These are phyloP conservation scores for Aplysina aerophoba DNA, from an alignment of 37 sponge, comb jelly and placozoan genomes.

Conservation along the genomic window DNA sequence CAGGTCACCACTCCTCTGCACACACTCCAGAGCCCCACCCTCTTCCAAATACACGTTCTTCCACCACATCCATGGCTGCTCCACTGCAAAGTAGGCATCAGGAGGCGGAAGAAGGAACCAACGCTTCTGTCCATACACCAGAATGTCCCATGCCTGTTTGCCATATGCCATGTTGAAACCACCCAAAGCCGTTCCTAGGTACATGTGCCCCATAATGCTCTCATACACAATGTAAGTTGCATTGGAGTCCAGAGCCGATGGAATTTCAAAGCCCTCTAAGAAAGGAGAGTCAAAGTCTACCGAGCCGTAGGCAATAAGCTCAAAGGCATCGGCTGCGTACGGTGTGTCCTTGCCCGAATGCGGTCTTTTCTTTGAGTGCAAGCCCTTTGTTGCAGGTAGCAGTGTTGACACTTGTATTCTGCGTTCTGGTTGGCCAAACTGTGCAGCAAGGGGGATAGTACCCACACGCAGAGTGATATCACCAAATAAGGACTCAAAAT, in stretches of 20 bases:
- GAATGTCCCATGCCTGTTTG: slow-evolving; percentile 71
- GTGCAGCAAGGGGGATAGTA: slow-evolving; percentile 56
- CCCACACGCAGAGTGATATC: slow-evolving; percentile 43
- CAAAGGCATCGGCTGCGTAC: slow-evolving; percentile 62
- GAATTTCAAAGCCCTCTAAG: slow-evolving; percentile 62
- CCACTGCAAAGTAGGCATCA: slow-evolving; percentile 70
- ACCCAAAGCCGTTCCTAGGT: slow-evolving; percentile 76
- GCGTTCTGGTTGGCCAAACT: slow-evolving; percentile 23
- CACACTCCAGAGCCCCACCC: slow-evolving; percentile 74
- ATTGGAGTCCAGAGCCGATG: slow-evolving; percentile 60
- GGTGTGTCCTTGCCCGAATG: slow-evolving; percentile 8
- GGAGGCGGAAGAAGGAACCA: slow-evolving; percentile 87
- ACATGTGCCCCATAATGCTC: slow-evolving; percentile 47
- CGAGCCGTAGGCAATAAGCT: slow-evolving; percentile 26
- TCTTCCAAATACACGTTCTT: slow-evolving; percentile 7
- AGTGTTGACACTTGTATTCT: not conserved
- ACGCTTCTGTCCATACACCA: slow-evolving; percentile 78
- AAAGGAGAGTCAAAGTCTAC: slow-evolving; percentile 47
- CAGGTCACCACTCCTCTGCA: slow-evolving; percentile 81
- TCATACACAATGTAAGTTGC: slow-evolving; percentile 52
- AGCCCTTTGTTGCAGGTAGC: not conserved
- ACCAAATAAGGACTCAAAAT: slow-evolving; percentile 75
- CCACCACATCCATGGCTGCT: slow-evolving; percentile 85
- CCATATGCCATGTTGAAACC: slow-evolving; percentile 78
- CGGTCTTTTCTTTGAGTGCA: not conserved